Base-by-base conservation (phyloP, 2,888 invertebrate genomes). In the Micoletzkya japonica region DNA sequence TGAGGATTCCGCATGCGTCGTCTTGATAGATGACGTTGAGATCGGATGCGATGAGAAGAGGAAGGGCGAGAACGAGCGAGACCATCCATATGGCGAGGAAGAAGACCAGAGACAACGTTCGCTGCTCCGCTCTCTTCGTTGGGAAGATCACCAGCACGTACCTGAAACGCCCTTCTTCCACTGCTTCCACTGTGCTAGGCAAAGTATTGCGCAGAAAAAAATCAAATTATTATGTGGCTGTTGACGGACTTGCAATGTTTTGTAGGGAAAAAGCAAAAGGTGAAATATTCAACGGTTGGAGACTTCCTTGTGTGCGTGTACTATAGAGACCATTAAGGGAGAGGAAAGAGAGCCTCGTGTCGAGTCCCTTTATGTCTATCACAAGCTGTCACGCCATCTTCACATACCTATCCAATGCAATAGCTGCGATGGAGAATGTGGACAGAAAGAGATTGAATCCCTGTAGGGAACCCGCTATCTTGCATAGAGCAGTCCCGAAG, bases 401-500 rank as follows among this genome's bases (percentile, higher is more conserved):
- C 14, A 24, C 44, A 64, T 54, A 85, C 80, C 86, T 76, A 73
- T 86, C 86, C 26, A 88, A 79, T 0, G 88, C 88, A 78, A 95
- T 95, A 10, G 94, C 94, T 3, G 94, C 93, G 80, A 95, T 95
- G 76, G 93, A 92, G 85, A 95, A 92, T 0, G 94, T 94, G 0
- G 94, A 94, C 0, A 95, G 93, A 86, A 93, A 95, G 79, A 94
- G 92, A 82, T 93, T 94, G 74, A 92, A 82, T 1, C 81, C 94
- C 86, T 94, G 93, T 60, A 93, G 89, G 73, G 92, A 91, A 0
- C 92, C 92, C 76, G 93, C 91, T 76, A 93, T 58, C 57, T 94
- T 94, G 87, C 95, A 95, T 69, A 89, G 90, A 87, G 92, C 90
- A 81, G 91, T 90, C 17, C 94, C 93, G 54, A 94, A 88, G 0